A percentile compares a stretch with the other conserved stretches of the same genome.
These are phyloP conservation scores for Drosophila nr. medialis DNA, from an alignment of 2,888 invertebrate species.

Conservation along the genomic window DNA sequence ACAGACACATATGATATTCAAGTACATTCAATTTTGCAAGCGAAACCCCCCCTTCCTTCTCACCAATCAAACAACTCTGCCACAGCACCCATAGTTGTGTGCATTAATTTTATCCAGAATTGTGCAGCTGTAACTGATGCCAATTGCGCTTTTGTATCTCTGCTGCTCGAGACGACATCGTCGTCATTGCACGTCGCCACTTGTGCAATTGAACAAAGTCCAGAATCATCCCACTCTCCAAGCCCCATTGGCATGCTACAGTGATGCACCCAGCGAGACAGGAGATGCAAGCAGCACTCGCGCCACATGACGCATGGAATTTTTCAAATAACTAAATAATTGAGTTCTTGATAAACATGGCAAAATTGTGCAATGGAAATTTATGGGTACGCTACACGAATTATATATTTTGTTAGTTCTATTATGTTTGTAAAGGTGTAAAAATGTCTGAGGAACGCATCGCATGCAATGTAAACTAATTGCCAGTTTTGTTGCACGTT, in stretches of 20 bases:
- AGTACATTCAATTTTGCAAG: constrained; percentile 49
- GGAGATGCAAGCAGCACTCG: constrained; percentile 12
- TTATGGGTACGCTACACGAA: constrained; percentile 13
- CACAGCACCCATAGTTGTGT: constrained; percentile 5
- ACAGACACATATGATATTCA: constrained; percentile 30
- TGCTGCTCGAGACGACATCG: constrained; percentile 23
- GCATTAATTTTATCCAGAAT: constrained; percentile 79
- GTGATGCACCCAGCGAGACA: not conserved
- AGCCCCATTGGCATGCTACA: not conserved
- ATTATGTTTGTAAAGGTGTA: constrained; percentile 36
- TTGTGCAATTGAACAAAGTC: constrained; percentile 75
- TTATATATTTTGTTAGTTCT: constrained; percentile 7
- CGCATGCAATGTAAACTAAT: constrained; percentile 30
- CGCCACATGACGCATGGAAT: constrained; percentile 54
- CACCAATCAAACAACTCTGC: not conserved
- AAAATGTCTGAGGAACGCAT: constrained; percentile 20
- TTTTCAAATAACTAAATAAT: constrained; percentile 28
- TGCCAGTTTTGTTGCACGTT: constrained; percentile 1
- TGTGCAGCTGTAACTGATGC: constrained; percentile 77
- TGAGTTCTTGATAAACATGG: constrained; percentile 26
- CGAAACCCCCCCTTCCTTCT: not conserved
- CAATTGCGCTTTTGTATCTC: constrained; percentile 68
- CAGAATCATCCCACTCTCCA: constrained; percentile 32
- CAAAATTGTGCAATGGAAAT: constrained; percentile 36
- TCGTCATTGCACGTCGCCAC: constrained; percentile 54